Evolutionary conservation across 2,888 invertebrate genomes (phyloP), one percentile per base, ranked within the genome.

Genomic region (Rhyacophila evoluta): DNA sequence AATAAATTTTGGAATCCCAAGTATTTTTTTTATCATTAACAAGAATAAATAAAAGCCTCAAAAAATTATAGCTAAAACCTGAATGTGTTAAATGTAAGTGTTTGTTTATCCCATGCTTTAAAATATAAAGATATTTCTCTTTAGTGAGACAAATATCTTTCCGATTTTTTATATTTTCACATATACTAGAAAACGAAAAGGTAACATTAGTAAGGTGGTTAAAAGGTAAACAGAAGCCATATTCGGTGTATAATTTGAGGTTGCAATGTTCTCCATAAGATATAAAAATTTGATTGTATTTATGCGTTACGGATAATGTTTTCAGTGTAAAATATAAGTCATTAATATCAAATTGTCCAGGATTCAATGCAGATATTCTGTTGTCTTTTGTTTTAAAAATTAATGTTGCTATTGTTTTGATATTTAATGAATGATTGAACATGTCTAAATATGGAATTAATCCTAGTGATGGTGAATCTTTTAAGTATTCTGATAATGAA

Each of bases 401-500:
- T n/a, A 90, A 76, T 68, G 85, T 84, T 0, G 90, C 90, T 29
- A 86, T 85, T 1, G 94, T 94, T 81, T 88, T 87, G 2, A 92
- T 92, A 76, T 87, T 84, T 80, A 91, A 89, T 76, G 94, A 93
- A 85, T 98, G 98, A 88, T 98, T 98, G 81, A 98, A 94, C 88
- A 98, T 92, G 86, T 98, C 98, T 79, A 98, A 89, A 85, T 94
- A 96, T 0, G 98, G 98, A 81, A 95, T 96, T 72, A 98, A 86
- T 3, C 96, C 97, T 87, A 93, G 90, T 82, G 90, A 90, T 28
- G 92, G 91, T 83, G 90, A 90, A 85, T 93, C 93, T 82, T 86
- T 87, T 79, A 93, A 86, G 33, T 91, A 81, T 1, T 82, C 37
- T 67, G 39, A 41, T 36, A 78, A 41, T 36, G 70, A 71, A 15